A percentile compares a stretch with the other conserved stretches of the same genome.
Evolutionary conservation across 2,888 invertebrate genomes (phyloP).

Genomic region (Limnephilus rhombicus): DNA sequence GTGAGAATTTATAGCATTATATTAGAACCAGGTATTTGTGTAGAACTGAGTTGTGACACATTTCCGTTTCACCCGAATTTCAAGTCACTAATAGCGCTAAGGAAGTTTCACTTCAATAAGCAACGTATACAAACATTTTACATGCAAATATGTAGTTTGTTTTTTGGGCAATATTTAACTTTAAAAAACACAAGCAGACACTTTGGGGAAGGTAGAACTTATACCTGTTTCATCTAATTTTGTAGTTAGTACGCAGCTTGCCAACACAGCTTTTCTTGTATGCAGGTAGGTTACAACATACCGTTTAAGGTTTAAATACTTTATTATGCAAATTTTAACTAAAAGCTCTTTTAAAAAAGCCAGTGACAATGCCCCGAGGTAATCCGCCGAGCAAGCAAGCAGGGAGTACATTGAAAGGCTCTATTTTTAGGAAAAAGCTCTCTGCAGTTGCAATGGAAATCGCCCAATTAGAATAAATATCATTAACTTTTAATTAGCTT

Average conservation of each 20-base stretch:
- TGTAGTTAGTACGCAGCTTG: background rate
- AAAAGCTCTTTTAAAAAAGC: background rate
- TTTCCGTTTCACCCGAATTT: no score
- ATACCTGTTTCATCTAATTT: background rate
- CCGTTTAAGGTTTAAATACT: conserved; percentile 1
- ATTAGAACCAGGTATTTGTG: no score
- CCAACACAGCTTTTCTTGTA: background rate
- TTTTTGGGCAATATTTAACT: background rate
- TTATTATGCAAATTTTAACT: background rate
- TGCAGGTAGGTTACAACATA: background rate
- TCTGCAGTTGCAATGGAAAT: conserved; percentile 56
- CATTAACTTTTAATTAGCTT: conserved; percentile 65
- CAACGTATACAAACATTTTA: background rate
- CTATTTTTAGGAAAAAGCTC: conserved; percentile 32
- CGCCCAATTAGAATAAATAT: conserved; percentile 65
- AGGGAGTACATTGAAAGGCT: conserved; percentile 15
- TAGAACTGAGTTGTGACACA: no score
- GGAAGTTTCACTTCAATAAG: no score
- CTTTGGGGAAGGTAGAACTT: background rate
- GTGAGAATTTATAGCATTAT: no score
- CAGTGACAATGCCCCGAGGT: background rate
- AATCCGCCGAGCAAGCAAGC: background rate
- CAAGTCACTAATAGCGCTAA: no score
- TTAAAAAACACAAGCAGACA: background rate
- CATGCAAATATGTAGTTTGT: background rate